Conservation (phyloP, 1,140 invertebrate genomes). For the Leucophenga varia region DNA sequence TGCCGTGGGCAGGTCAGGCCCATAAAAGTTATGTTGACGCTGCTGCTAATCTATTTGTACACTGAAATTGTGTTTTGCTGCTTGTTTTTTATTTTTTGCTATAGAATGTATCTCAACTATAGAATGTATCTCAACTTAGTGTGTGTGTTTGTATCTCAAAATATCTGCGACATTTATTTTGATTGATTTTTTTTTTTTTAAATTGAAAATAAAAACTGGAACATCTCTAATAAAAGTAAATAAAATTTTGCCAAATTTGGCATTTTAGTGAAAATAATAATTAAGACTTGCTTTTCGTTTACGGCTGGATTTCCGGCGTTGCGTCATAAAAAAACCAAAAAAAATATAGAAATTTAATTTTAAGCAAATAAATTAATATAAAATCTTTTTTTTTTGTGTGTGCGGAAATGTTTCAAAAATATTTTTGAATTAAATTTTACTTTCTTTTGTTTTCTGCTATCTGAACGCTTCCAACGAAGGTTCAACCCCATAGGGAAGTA, state of each 20-base stretch:
- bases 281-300: constrained; percentile 22
- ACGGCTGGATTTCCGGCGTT: constrained; percentile 42
- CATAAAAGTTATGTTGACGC: constrained; percentile 37
- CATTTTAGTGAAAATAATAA: constrained; percentile 49
- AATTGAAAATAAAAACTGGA: constrained; percentile 30
- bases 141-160: constrained; percentile 14
- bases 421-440: too few relatives aligned
- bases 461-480: too few relatives aligned
- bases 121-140: constrained; percentile 10
- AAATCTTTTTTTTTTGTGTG: too few relatives aligned
- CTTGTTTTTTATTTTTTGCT: too few relatives aligned
- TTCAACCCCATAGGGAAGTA: background rate
- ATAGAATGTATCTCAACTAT: constrained; percentile 8
- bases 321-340: too few relatives aligned
- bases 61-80: constrained; percentile 22
- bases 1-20: constrained; percentile 28
- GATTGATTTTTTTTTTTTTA: constrained; percentile 1
- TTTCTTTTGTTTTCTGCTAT: too few relatives aligned
- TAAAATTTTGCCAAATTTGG: constrained; percentile 33
- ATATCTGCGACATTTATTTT: constrained; percentile 2
- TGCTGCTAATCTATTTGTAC: constrained; percentile 26
- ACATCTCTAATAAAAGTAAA: constrained; percentile 6
- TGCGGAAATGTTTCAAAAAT: too few relatives aligned
- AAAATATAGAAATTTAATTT: too few relatives aligned
- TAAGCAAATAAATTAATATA: too few relatives aligned